These are phyloP conservation scores for Gari tellinella DNA, from an alignment of 2,888 invertebrate species.

Conservation along the genomic window DNA sequence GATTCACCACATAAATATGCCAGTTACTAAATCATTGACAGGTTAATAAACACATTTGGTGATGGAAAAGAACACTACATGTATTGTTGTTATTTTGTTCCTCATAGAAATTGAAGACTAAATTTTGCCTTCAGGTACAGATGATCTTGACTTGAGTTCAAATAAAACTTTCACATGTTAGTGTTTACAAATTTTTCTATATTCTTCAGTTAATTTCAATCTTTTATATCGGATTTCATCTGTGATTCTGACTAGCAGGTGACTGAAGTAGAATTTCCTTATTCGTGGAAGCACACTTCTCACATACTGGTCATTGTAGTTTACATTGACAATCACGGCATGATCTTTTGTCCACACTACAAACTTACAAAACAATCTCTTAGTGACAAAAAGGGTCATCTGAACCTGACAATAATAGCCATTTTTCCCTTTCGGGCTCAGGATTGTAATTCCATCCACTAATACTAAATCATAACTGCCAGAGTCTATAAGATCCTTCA, in stretches of 20 bases:
- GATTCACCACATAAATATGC: too few relatives aligned
- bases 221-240: constrained; percentile 16
- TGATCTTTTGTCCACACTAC: constrained; percentile 20
- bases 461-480: constrained; percentile 15
- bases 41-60: too few relatives aligned
- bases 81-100: too few relatives aligned
- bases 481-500: not conserved
- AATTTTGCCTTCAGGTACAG: too few relatives aligned
- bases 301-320: constrained; percentile 4
- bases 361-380: constrained; percentile 20
- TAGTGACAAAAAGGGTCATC: constrained; percentile 18
- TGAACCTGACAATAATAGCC: constrained; percentile 31
- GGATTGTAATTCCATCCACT: not conserved
- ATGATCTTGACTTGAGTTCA: too few relatives aligned
- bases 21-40: too few relatives aligned
- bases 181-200: constrained; percentile 10
- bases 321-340: constrained; percentile 12
- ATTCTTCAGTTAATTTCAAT: constrained; percentile 6
- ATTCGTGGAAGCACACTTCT: constrained; percentile 12
- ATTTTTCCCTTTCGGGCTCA: constrained; percentile 29
- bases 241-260: constrained; percentile 14
- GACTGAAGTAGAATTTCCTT: constrained; percentile 16
- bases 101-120: too few relatives aligned
- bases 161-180: too few relatives aligned
- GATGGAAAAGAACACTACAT: too few relatives aligned